Percentiles rank a stretch among this genome's conserved stretches.
phyloP scores from a whole-genome alignment of 2,113 vertebrate species.

The Scomber japonicus region DNA sequence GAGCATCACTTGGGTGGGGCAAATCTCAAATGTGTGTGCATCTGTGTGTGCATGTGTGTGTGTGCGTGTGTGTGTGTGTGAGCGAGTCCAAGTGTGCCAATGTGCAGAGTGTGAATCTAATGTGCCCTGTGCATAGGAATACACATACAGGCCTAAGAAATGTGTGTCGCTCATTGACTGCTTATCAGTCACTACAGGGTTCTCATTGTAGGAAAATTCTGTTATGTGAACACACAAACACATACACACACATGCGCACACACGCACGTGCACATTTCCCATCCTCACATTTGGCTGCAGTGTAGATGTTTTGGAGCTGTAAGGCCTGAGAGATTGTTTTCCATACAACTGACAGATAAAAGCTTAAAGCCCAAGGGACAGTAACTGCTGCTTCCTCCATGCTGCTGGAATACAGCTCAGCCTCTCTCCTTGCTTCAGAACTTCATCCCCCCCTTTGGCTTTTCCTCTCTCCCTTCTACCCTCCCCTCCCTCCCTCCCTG shows the following conservation, averaged over 20 bases:
- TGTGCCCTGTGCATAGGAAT: background rate
- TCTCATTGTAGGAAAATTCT: conserved; percentile 5
- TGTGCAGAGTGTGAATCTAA: conserved; percentile 24
- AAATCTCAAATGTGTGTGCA: background rate
- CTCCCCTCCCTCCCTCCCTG: conserved; percentile 1
- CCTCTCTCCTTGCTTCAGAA: conserved; percentile 45
- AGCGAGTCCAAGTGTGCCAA: background rate
- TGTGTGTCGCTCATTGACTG: background rate
- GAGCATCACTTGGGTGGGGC: conserved; percentile 36
- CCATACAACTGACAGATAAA: conserved; percentile 74
- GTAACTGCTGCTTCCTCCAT: conserved; percentile 73
- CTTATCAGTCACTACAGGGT: background rate
- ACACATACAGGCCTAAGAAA: background rate
- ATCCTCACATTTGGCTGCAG: conserved; percentile 18
- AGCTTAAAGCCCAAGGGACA: conserved; percentile 66
- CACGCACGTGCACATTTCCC: conserved; percentile 4
- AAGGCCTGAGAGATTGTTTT: conserved; percentile 60
- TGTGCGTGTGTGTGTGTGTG: background rate
- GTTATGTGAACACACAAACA: conserved; percentile 4
- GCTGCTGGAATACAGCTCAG: conserved; percentile 68
- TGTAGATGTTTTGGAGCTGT: conserved; percentile 40
- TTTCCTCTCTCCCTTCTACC: conserved; percentile 32
- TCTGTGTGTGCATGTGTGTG: too few species aligned
- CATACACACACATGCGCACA: conserved; percentile 2
- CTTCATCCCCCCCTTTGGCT: conserved; percentile 24